Evolutionary conservation across 2,113 vertebrate genomes (phyloP), one percentile per base, ranked within the genome.

Genomic region (Crotalus helleri): DNA sequence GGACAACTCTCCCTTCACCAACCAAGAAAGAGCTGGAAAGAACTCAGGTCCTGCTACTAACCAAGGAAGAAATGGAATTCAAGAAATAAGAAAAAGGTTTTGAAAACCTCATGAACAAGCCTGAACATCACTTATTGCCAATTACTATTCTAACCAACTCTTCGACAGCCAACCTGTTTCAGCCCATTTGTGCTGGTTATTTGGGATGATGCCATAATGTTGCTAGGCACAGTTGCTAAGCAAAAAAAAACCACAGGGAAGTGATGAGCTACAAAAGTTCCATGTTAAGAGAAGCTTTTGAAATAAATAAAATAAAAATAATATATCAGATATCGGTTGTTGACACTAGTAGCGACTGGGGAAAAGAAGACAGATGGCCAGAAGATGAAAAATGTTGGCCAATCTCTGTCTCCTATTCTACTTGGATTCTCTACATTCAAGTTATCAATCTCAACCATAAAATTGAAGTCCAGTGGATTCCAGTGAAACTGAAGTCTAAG

Each of bases 191-290:
- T 21, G 11, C 53, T 0, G 9, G 92, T 11, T 90, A 1, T 86
- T 86, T 26, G 51, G 91, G 3, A 89, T 61, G 53, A 49, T 46
- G 13, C 21, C 5, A 55, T 51, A 86, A 74, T 10, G 93, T 97
- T 95, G 94, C 95, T 94, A 97, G 92, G 95, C 94, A 44, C 0
- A 58, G 96, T 95, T 97, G 96, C 96, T 97, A 97, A 91, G 96
- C 93, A 94, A 86, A 94, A 29, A 92, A 95, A 46, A 46, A 46
- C 46, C 92, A 94, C 33, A 93, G 88, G 53, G 91, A 95, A 44
- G 88, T 90, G 92, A 94, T 88, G 59, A 49, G 92, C 94, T 64
- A 46, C 44, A 39, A 88, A 88, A 0, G 81, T 92, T 95, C 90
- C 88, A 0, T 87, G 3, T 26, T 54, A 94, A 94, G 94, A 89